Evolutionary conservation across 2,797 vertebrate species (phyloP), one percentile per base, ranked within the genome.

Genomic region (Manis pentadactyla): DNA sequence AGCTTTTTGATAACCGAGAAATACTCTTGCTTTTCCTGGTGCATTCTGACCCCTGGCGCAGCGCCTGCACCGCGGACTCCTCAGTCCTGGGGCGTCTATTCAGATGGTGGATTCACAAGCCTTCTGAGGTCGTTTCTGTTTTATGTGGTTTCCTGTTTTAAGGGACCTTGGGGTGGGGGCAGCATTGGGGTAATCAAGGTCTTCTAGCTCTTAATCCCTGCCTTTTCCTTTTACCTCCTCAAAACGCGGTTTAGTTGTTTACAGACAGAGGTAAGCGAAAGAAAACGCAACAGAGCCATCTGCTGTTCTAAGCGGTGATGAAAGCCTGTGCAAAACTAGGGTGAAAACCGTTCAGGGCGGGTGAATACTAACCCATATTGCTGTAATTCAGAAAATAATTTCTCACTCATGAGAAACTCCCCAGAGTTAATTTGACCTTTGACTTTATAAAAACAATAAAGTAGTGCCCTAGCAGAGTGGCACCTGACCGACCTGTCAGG

Each of bases 261-360:
- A 98, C 97, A 95, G 96, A 94, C 53, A 93, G 97, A 98, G 96
- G 82, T 97, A 98, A 97, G 97, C 63, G 96, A 98, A 98, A 97
- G 98, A 99, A 99, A 99, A 99, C 99, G 99, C 99, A 99, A 99
- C 99, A 99, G 99, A 99, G 99, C 99, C 99, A 99, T 99, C 99
- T 99, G 99, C 99, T 99, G 99, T 99, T 99, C 99, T 99, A 99
- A 98, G 71, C 97, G 98, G 99, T 98, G 99, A 99, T 99, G 98
- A 99, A 99, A 98, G 98, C 71, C 78, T 92, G 94, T 79, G 73
- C 88, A 51, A 37, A 96, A 93, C 94, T 31, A 95, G 57, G 77
- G 74, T 15, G 93, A 84, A 97, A 11, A 13, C 57, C 7, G 25
- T 42, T 97, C 94, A 11, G 29, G 27, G 25, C 8, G 0, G 9